Evolutionary conservation across 2,888 invertebrate genomes (phyloP), one percentile per base, ranked within the genome.

Genomic region (Luffia ferchaultella): DNA sequence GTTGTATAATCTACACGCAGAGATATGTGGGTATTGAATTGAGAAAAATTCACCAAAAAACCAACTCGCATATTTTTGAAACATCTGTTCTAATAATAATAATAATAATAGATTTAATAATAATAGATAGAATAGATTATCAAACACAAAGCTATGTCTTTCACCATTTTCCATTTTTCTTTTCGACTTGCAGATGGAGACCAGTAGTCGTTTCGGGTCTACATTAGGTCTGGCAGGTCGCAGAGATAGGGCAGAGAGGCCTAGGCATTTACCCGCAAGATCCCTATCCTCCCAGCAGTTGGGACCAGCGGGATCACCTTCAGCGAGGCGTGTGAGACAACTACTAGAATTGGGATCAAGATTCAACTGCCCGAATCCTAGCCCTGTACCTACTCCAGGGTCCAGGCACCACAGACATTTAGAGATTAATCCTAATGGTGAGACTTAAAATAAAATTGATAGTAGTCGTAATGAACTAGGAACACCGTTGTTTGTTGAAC

Each of bases 361-460:
- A 63, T 86, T 84, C 52, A 87, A 85, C 61, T 87, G 87, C 47
- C 90, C 90, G 1, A 88, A 88, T 56, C 88, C 88, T 19, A 91
- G 91, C 65, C 91, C 91, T 0, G 91, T 91, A 46, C 91, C 90
- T 0, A 92, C 93, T 52, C 92, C 93, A 2, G 89, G 92, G 51
- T 92, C 93, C 16, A 89, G 93, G 49, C 87, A 93, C 64, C 91
- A 93, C 54, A 86, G 91, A 64, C 91, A 90, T 71, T 86, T 95
- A 59, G 95, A 95, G 73, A 95, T 95, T 60, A 95, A 95, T 85
- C 93, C 95, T 64, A 95, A 93, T 65, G 94, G 91, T 91, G 61
- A 64, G 67, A 12, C 43, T 20, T 19, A 30, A 30, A n/a, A n/a
- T n/a, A n/a, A n/a, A n/a, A n/a, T n/a, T n/a, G n/a, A n/a, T n/a